Base-by-base conservation (phyloP, 2,888 invertebrate species). In the Pristionchus arcanus region DNA sequence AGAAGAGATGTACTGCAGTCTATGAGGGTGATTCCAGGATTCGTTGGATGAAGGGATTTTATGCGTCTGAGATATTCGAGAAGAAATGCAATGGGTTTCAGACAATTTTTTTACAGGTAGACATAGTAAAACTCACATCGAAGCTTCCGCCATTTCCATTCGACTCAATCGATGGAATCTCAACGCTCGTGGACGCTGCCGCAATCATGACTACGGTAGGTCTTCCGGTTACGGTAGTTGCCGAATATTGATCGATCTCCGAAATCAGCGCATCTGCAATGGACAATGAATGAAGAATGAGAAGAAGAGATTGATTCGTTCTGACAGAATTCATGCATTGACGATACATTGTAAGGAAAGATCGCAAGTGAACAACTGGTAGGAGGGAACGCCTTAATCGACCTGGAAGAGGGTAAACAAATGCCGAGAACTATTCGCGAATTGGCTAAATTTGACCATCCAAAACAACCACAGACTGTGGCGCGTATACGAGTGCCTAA, bases 71-170 rank as follows among this genome's bases (percentile, higher is more conserved):
- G 42, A 49, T 49, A 9, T 42, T 42, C 42, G 5, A 55, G 59
- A 59, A 59, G 0, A 19, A 59, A 21, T 59, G 19, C 19, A 25
- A 59, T 21, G 25, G 15, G 4, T 21, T 59, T 59, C 19, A 59
- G 25, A 19, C 59, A 59, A 21, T 59, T 59, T 59, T 84, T 68
- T 13, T 53, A 31, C 37, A 83, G 84, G 31, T 49, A 49, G 42
- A 49, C 42, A 13, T 3, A 7, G 13, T 49, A 66, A 68, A 31
- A 87, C 71, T 84, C 68, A 77, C 71, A 31, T 37, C 59, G 84
- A 83, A 89, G 55, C 90, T 90, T 71, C 86, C 86, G 55, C 85
- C 87, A 74, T 87, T 89, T 49, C 85, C 74, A 59, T 89, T 90
- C 49, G 90, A 89, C 87, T 89, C 85, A 68, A 74, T 74, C 74